These are phyloP conservation scores for Gonocerus acuteangulatus DNA, from an alignment of 2,888 invertebrate species.

Conservation along the genomic window DNA sequence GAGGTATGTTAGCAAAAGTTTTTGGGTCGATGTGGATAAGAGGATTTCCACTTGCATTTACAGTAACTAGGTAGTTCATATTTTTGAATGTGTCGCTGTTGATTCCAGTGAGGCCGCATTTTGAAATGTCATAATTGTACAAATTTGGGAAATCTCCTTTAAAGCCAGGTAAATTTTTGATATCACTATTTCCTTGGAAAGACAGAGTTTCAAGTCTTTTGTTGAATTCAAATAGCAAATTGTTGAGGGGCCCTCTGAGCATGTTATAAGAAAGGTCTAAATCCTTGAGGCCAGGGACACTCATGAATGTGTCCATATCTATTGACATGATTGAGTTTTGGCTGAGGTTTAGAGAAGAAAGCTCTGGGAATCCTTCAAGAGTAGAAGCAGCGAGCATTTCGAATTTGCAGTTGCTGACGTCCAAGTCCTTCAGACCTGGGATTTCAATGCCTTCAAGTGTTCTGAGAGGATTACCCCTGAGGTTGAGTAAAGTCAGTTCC, in stretches of 20 bases:
- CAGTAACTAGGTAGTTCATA: slow-evolving; percentile 60
- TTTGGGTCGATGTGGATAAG: slow-evolving; percentile 50
- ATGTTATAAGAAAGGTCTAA: slow-evolving; percentile 68
- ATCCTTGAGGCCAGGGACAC: slow-evolving; percentile 57
- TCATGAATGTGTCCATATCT: slow-evolving; percentile 59
- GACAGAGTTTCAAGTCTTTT: slow-evolving; percentile 59
- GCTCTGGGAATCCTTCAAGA: slow-evolving; percentile 52
- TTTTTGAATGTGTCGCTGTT: slow-evolving; percentile 58
- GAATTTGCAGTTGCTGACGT: slow-evolving; percentile 62
- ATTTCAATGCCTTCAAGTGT: slow-evolving; percentile 56
- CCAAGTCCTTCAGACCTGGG: slow-evolving; percentile 57
- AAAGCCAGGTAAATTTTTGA: slow-evolving; percentile 36
- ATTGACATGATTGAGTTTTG: slow-evolving; percentile 62
- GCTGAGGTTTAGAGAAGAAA: slow-evolving; percentile 60
- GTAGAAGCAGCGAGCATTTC: slow-evolving; percentile 57
- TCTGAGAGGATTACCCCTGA: slow-evolving; percentile 49
- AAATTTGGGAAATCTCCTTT: slow-evolving; percentile 50
- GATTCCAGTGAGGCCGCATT: slow-evolving; percentile 60
- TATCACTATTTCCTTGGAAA: slow-evolving; percentile 35
- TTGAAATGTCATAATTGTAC: slow-evolving; percentile 63
- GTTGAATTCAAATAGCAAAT: slow-evolving; percentile 62
- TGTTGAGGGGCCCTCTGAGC: slow-evolving; percentile 54
- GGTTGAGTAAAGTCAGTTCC: slow-evolving; percentile 58
- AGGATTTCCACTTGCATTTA: slow-evolving; percentile 60
- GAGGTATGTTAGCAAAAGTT: slow-evolving; percentile 46